Evolutionary conservation across 2,113 vertebrate species (phyloP).

Genomic region (Paradoxurus hermaphroditus): DNA sequence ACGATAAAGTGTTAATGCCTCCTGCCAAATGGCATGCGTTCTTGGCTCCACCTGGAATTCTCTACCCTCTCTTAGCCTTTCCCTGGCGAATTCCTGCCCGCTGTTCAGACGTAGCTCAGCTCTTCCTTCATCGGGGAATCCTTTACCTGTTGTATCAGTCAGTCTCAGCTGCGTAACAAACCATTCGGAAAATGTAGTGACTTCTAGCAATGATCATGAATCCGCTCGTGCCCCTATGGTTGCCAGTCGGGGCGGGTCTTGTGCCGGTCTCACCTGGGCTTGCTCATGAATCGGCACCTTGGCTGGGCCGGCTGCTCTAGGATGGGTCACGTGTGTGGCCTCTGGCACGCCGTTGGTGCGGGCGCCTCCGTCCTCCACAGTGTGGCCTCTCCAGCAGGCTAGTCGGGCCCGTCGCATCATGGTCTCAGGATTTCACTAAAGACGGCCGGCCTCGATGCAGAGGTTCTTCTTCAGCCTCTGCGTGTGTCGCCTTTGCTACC

Average conservation of each 20-base stretch:
- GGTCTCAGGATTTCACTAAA: background rate
- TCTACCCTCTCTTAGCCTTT: background rate
- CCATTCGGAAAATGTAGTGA: rapidly evolving
- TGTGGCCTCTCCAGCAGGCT: background rate
- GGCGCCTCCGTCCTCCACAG: background rate
- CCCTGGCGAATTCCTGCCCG: background rate
- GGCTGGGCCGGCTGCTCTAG: background rate
- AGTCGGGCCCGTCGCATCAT: background rate
- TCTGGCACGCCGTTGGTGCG: background rate
- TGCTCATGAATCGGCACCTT: background rate
- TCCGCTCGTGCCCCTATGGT: rapidly evolving
- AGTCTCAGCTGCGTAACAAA: background rate
- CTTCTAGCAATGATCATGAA: background rate
- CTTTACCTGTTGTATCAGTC: background rate
- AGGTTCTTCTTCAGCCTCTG: background rate
- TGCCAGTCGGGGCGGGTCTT: background rate
- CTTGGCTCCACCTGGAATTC: background rate
- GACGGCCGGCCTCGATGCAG: background rate
- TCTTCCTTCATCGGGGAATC: background rate
- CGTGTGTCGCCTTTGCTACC: background rate
- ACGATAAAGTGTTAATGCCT: too few relatives aligned
- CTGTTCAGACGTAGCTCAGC: background rate
- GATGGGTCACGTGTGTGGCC: rapidly evolving
- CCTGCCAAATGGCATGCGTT: rapidly evolving
- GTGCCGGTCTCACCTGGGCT: background rate